Percentiles rank a stretch among this genome's conserved stretches.
Conservation (phyloP, 2,888 invertebrate species). For the Leucophenga maculata region DNA sequence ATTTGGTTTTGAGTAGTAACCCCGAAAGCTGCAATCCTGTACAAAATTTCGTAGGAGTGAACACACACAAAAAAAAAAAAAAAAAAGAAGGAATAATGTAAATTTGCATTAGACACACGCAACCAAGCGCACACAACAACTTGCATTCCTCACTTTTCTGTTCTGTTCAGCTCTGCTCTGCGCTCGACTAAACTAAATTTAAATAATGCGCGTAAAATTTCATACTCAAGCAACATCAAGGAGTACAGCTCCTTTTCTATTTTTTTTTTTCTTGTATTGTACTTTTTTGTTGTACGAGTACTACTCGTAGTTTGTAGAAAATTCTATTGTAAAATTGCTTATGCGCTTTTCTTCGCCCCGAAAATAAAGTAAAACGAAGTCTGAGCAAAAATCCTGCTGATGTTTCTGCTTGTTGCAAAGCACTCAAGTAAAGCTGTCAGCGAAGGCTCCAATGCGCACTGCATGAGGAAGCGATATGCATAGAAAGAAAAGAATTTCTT, state of each 20-base stretch:
- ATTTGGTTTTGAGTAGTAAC: no score
- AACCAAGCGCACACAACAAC: background rate
- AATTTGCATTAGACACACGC: slow-evolving; percentile 18
- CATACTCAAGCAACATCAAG: background rate
- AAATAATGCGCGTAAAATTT: slow-evolving; percentile 64
- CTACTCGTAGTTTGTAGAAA: slow-evolving; percentile 1
- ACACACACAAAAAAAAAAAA: background rate
- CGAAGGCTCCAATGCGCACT: slow-evolving; percentile 16
- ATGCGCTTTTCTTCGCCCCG: slow-evolving; percentile 10
- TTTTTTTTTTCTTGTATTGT: background rate
- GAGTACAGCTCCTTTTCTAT: background rate
- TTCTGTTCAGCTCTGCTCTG: no score
- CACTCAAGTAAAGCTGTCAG: slow-evolving; percentile 13
- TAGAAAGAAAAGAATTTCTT: background rate
- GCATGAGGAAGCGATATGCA: background rate
- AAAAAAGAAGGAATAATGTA: background rate
- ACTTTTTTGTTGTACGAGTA: no score
- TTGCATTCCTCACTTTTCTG: background rate
- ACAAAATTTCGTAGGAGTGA: background rate
- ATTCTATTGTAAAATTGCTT: slow-evolving; percentile 19
- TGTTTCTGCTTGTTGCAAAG: background rate
- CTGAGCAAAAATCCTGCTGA: background rate
- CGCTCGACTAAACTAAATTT: slow-evolving; percentile 52
- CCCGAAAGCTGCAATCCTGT: background rate
- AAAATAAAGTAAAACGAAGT: background rate